Percentiles rank a stretch among this genome's conserved stretches.
Conservation (phyloP, 37 sponge, comb jelly and placozoan species). For the Spongia lamella region DNA sequence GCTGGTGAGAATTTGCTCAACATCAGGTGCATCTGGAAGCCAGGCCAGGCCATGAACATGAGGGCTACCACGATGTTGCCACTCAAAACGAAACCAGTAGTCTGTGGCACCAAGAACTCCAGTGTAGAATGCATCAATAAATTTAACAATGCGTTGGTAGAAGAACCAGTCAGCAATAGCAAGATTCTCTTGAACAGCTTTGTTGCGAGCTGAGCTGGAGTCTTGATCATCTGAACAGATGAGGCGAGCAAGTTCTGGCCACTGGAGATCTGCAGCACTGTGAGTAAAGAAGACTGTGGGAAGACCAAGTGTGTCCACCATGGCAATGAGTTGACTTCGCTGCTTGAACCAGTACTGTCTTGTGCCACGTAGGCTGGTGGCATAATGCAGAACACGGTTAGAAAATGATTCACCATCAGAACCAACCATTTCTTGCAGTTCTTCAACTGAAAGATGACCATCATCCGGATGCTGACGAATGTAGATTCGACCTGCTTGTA, state of each 20-base stretch:
- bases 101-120: conserved; percentile 48
- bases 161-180: conserved; percentile 68
- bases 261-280: conserved; percentile 69
- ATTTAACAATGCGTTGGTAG: conserved; percentile 33
- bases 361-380: conserved; percentile 9
- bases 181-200: conserved; percentile 59
- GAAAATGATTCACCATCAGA: conserved; percentile 33
- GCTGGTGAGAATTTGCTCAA: conserved; percentile 6
- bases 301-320: conserved; percentile 50
- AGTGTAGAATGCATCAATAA: conserved; percentile 43
- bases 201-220: background rate
- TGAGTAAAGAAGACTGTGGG: conserved; percentile 53
- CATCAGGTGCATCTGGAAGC: conserved; percentile 46
- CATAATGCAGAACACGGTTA: conserved; percentile 38
- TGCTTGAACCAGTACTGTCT: conserved; percentile 34
- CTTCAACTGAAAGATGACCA: conserved; percentile 36
- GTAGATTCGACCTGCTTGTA: conserved; percentile 27
- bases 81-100: conserved; percentile 66
- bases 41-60: conserved; percentile 63
- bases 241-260: conserved; percentile 52
- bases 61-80: conserved; percentile 63
- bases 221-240: conserved; percentile 40
- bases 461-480: conserved; percentile 35
- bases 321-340: conserved; percentile 15
- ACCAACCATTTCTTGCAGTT: conserved; percentile 41